Conservation (phyloP, 2,113 vertebrate species). For the Tapirus terrestris region DNA sequence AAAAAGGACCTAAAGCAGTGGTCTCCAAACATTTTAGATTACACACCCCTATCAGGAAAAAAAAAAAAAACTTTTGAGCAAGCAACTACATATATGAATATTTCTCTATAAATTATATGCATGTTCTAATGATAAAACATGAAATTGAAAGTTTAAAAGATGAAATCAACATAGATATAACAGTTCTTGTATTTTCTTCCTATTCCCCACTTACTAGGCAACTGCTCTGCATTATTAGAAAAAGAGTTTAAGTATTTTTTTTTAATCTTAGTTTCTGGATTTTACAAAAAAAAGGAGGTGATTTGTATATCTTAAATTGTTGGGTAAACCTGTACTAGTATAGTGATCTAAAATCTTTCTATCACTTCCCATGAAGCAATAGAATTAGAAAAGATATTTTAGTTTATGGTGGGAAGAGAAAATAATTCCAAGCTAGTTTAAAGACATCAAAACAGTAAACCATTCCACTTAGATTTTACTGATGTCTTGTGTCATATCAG, state of each 20-base stretch:
- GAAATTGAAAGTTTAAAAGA: not conserved
- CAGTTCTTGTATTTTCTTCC: not conserved
- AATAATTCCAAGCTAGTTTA: constrained; percentile 52
- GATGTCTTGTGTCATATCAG: not conserved
- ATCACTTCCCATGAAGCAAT: not conserved
- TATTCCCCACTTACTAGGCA: not conserved
- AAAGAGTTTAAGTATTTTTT: constrained; percentile 5
- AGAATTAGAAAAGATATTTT: constrained; percentile 18
- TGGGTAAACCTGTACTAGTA: not conserved
- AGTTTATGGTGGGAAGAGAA: constrained; percentile 33
- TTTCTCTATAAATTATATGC: constrained; percentile 8
- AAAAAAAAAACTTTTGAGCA: not conserved
- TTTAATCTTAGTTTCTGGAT: not conserved
- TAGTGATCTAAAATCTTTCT: constrained; percentile 14
- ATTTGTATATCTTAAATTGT: not conserved
- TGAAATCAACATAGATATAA: constrained; percentile 5
- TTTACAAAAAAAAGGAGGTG: constrained; percentile 12
- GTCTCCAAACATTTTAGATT: not conserved
- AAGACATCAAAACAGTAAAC: not conserved
- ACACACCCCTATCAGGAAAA: not conserved
- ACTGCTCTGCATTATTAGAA: constrained; percentile 14
- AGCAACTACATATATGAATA: not conserved
- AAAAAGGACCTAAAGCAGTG: not conserved
- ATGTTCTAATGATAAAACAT: not conserved
- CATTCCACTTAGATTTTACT: not conserved